Percentiles rank a stretch among this genome's conserved stretches.
These are phyloP conservation scores for Prunella strophiata DNA, from an alignment of 2,797 vertebrate species.

Conservation along the genomic window DNA sequence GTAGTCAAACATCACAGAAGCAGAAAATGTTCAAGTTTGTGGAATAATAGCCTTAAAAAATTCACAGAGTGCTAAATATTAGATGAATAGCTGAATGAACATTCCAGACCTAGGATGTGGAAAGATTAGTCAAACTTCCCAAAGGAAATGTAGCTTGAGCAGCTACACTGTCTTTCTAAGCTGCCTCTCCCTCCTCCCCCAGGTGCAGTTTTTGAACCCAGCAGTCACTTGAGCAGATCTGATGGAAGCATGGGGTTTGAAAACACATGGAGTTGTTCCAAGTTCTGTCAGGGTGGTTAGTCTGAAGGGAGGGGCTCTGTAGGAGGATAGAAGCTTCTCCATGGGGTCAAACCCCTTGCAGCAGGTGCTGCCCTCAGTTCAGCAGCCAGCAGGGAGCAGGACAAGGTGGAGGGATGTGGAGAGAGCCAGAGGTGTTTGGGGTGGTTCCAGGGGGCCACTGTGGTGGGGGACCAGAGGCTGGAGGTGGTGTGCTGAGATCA, in stretches of 20 bases:
- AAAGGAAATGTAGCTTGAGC: not conserved
- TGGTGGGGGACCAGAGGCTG: not conserved
- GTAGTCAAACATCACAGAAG: not conserved
- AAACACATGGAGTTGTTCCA: not conserved
- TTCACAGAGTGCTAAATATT: constrained; percentile 18
- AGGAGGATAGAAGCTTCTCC: not conserved
- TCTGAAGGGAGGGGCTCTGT: accelerated
- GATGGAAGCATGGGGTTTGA: not conserved
- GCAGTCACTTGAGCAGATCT: not conserved
- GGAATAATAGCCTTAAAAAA: constrained; percentile 19
- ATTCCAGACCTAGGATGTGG: not conserved
- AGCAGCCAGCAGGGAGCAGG: not conserved
- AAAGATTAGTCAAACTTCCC: not conserved
- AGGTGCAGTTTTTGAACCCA: not conserved
- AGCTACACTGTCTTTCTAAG: not conserved
- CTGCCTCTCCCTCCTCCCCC: not conserved
- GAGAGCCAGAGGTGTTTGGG: not conserved
- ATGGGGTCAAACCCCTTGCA: accelerated
- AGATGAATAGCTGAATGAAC: not conserved
- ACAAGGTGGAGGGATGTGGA: not conserved
- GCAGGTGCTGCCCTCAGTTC: not conserved
- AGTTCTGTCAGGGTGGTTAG: not conserved
- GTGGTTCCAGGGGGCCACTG: not conserved
- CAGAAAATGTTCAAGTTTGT: not conserved
- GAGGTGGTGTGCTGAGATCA: not conserved